Evolutionary conservation across 2,113 vertebrate species (phyloP).

Genomic region (Ceratotherium simum): DNA sequence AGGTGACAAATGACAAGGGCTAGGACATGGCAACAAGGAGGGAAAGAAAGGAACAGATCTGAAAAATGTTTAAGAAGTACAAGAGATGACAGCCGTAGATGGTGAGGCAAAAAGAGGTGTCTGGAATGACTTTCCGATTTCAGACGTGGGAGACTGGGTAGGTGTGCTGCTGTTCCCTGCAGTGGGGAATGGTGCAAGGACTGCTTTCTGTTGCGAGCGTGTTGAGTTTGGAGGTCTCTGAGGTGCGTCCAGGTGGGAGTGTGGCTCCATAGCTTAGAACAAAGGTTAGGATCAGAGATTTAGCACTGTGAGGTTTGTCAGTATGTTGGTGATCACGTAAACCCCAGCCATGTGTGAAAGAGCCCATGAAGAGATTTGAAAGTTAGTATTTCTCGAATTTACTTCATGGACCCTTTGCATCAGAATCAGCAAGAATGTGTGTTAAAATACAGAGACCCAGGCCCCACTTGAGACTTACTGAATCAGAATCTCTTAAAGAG

Average conservation of each 20-base stretch:
- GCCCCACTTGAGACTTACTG: background rate
- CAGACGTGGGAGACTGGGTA: background rate
- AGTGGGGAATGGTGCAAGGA: background rate
- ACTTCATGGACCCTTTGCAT: background rate
- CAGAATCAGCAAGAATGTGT: background rate
- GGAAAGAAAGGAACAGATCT: background rate
- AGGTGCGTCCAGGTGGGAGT: background rate
- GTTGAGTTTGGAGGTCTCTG: background rate
- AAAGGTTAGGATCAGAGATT: background rate
- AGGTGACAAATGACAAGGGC: background rate
- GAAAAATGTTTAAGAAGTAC: background rate
- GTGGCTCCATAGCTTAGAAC: background rate
- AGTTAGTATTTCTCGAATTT: background rate
- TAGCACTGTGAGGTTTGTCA: accelerated
- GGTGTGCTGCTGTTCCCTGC: too few species aligned
- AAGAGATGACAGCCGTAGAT: background rate
- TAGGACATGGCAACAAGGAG: background rate
- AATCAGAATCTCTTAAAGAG: background rate
- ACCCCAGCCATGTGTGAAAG: too few species aligned
- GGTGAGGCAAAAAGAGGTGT: background rate
- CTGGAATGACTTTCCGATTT: too few species aligned
- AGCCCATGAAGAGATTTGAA: background rate
- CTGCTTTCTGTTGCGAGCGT: background rate
- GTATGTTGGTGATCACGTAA: background rate
- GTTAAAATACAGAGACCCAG: background rate